Evolutionary conservation across 2,888 invertebrate species (phyloP).

Genomic region (Odiellus spinosus): DNA sequence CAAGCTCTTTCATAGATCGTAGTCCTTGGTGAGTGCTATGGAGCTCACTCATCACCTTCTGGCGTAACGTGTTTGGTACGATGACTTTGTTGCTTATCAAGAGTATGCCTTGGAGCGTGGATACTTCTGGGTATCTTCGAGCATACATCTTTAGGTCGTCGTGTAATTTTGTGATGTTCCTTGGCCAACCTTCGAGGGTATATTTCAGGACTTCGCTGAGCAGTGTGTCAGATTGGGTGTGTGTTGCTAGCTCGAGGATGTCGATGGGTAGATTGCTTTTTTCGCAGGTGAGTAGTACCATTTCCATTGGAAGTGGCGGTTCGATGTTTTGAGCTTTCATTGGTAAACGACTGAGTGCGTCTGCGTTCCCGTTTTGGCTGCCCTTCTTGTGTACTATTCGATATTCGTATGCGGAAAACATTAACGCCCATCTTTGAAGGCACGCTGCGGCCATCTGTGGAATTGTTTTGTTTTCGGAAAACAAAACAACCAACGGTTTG

Average conservation of each 20-base stretch:
- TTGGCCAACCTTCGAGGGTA: slow-evolving; percentile 1
- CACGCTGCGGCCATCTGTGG: slow-evolving; percentile 23
- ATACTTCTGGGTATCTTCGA: slow-evolving; percentile 11
- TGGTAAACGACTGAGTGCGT: slow-evolving; percentile 23
- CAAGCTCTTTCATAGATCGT: slow-evolving; percentile 22
- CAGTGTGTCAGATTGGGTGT: not conserved
- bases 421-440: slow-evolving; percentile 23
- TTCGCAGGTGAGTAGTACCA: slow-evolving; percentile 1
- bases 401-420: slow-evolving; percentile 26
- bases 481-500: slow-evolving; percentile 25
- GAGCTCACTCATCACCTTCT: slow-evolving; percentile 18
- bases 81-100: slow-evolving; percentile 20
- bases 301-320: not conserved
- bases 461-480: slow-evolving; percentile 7
- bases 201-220: not conserved
- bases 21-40: slow-evolving; percentile 23
- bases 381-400: slow-evolving; percentile 23
- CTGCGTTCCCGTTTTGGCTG: slow-evolving; percentile 24
- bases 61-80: slow-evolving; percentile 19
- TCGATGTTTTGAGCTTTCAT: not conserved
- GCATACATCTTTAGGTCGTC: not conserved
- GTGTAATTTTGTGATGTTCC: not conserved
- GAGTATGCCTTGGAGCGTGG: slow-evolving; percentile 20
- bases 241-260: not conserved
- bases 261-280: slow-evolving; percentile 3